Percentiles rank a stretch among this genome's conserved stretches.
These are phyloP conservation scores for Athene noctua DNA, from an alignment of 2,113 vertebrate species.

Conservation along the genomic window DNA sequence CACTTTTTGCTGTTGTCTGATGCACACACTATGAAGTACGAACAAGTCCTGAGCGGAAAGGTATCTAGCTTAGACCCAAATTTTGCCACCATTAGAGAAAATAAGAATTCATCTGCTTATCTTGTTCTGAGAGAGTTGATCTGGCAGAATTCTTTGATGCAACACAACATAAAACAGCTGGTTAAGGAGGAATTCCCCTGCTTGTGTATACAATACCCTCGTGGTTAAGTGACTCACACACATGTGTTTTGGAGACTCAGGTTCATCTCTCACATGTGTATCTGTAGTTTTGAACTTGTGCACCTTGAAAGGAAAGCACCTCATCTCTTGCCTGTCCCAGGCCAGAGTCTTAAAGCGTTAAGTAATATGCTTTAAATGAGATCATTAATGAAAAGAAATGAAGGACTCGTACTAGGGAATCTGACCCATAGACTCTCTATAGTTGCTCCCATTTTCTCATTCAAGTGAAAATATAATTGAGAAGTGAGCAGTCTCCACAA, in stretches of 20 bases:
- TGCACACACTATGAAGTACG: rapidly evolving
- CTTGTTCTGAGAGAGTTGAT: neutral
- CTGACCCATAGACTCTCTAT: neutral
- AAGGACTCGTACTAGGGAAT: neutral
- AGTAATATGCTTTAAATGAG: neutral
- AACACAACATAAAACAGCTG: neutral
- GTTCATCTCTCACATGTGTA: neutral
- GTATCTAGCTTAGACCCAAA: neutral
- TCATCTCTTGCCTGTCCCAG: neutral
- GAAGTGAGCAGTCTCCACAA: neutral
- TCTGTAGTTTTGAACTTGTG: neutral
- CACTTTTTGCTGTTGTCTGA: rapidly evolving
- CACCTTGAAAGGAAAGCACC: neutral
- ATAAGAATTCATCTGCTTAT: neutral
- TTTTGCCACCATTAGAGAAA: neutral
- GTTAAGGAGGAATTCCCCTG: neutral
- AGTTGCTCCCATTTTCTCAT: neutral
- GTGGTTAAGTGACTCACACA: neutral
- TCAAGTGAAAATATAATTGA: neutral
- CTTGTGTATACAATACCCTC: neutral
- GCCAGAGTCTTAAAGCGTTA: neutral
- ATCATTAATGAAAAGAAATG: neutral
- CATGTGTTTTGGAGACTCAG: neutral
- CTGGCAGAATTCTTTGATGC: neutral
- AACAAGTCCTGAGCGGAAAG: neutral